These are phyloP conservation scores for Alauda arvensis DNA, from an alignment of 2,797 vertebrate genomes.

Conservation along the genomic window DNA sequence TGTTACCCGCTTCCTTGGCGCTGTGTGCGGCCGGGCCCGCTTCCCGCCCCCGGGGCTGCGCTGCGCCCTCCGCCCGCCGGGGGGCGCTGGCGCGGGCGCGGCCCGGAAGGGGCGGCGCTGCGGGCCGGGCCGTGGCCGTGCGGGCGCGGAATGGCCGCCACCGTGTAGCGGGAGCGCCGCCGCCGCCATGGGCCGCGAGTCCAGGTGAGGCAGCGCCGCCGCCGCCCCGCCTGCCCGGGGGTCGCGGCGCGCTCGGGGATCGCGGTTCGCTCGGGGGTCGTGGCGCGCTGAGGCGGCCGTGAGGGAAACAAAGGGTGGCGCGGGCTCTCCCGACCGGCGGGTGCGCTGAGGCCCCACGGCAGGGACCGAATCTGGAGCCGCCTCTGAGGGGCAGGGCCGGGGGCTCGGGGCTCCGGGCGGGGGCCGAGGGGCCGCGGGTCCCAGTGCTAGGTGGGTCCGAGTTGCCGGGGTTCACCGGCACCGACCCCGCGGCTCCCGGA, in stretches of 20 bases:
- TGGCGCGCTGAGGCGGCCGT: neutral
- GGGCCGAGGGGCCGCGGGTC: no score
- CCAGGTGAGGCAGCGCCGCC: neutral
- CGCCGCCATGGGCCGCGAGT: neutral
- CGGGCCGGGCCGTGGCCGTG: neutral
- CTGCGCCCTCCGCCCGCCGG: neutral
- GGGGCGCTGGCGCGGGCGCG: neutral
- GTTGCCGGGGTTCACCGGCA: neutral
- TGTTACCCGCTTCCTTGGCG: neutral
- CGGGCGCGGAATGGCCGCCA: neutral
- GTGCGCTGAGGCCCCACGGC: neutral
- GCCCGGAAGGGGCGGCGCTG: neutral
- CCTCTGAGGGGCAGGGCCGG: neutral
- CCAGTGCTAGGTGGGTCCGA: accelerated
- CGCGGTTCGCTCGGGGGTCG: neutral
- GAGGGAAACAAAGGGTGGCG: neutral
- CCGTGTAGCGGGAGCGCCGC: neutral
- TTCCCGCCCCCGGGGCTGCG: neutral
- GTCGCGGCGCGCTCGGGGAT: no score
- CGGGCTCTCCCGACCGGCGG: neutral
- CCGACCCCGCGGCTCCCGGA: no score
- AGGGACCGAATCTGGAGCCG: neutral
- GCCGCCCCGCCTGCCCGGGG: no score
- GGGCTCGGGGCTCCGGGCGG: neutral
- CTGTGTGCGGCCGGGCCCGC: neutral